Base-by-base conservation (phyloP, 2,797 vertebrate species). In the Mastacembelus armatus region DNA sequence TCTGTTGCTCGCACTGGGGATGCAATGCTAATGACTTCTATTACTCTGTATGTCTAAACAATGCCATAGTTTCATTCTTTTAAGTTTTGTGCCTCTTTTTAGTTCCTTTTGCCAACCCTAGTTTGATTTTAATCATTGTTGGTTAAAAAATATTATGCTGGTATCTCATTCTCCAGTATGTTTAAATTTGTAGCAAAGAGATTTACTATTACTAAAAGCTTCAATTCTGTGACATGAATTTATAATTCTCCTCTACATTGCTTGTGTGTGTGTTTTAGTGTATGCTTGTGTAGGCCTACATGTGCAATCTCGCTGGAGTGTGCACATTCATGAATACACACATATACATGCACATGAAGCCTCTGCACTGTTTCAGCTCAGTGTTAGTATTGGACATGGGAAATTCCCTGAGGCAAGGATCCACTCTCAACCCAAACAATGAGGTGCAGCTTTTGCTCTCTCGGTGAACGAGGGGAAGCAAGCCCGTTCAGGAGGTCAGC, bases 401-500 rank as follows among this genome's bases (percentile, higher is more conserved):
- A 74, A 81, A 87, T 87, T 87, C 89, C 91, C 90, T 2, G 56
- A 89, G 85, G 90, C 83, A 55, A 85, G 81, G 86, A 88, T 89
- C 74, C 30, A 61, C 88, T 92, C 87, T 88, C 81, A 83, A 84
- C 83, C 85, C 84, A 88, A 91, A 92, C 84, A 89, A 87, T 85
- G 87, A 89, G 88, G 89, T 85, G 88, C 79, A 86, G 82, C 77
- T 85, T 87, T 71, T 85, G 81, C 86, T 87, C 84, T 88, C 84
- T 81, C 44, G 40, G 81, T 87, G 88, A 89, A 87, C 78, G 73
- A 71, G 78, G 77, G 79, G 88, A 89, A 85, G 89, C 83, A 81
- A 82, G 67, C 77, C 89, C 74, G 76, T 91, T 90, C 88, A 90
- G 89, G 87, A 90, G 92, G 91, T 93, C 91, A 91, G 91, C 89